Conservation (phyloP, 2,113 vertebrate genomes). For the Phylloscopus trochilus region DNA sequence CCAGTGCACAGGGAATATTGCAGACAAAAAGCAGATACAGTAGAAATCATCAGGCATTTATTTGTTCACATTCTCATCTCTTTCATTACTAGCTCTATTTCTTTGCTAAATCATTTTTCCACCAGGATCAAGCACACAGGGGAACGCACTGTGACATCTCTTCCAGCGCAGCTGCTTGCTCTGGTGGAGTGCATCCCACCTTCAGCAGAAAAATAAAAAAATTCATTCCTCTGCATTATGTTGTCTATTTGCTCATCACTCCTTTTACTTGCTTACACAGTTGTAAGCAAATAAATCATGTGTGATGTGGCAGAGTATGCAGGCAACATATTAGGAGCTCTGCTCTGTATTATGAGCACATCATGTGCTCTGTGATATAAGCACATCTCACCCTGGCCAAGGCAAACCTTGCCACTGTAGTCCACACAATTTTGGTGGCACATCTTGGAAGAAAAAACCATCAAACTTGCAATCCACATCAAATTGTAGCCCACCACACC, state of each 20-base stretch:
- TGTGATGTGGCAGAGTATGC: background rate
- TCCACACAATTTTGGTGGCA: background rate
- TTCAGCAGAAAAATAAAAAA: background rate
- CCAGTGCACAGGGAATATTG: background rate
- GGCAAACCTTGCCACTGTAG: background rate
- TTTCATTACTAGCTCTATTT: background rate
- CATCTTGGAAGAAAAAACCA: background rate
- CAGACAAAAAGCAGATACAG: background rate
- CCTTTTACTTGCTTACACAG: background rate
- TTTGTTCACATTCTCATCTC: background rate
- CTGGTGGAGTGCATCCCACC: background rate
- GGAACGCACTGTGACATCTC: background rate
- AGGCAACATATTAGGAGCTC: rapidly evolving
- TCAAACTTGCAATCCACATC: background rate
- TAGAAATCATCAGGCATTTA: background rate
- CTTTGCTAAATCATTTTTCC: background rate
- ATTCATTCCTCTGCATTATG: background rate
- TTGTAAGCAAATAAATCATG: background rate
- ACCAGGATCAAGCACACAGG: background rate
- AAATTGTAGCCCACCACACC: background rate
- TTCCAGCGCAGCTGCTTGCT: background rate
- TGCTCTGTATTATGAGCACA: background rate
- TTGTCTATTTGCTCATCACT: background rate
- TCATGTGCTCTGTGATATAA: background rate
- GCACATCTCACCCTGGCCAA: background rate